Percentiles rank a stretch among this genome's conserved stretches.
Conservation (phyloP, 2,888 invertebrate genomes). For the Zygaena filipendulae region DNA sequence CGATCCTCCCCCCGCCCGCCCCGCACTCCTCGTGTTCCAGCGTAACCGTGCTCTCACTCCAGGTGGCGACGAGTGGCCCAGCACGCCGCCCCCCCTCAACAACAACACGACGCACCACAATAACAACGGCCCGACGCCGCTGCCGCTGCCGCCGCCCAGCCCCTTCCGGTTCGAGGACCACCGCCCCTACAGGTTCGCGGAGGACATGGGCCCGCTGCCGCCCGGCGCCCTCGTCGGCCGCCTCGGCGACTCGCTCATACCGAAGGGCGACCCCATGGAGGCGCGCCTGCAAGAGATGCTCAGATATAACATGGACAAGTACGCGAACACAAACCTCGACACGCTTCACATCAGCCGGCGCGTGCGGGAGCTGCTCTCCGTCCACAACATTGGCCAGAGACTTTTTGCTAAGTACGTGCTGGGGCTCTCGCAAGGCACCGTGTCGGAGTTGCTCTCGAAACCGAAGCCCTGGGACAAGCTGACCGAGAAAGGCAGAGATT, state of each 20-base stretch:
- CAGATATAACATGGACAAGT: slow-evolving; percentile 95
- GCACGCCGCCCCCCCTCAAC: slow-evolving; percentile 61
- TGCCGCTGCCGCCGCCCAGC: slow-evolving; percentile 62
- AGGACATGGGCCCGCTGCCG: slow-evolving; percentile 78
- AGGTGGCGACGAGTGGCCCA: slow-evolving; percentile 64
- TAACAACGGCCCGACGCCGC: slow-evolving; percentile 59
- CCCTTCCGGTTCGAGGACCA: slow-evolving; percentile 88
- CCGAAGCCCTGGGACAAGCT: slow-evolving; percentile 99
- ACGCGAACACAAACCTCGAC: slow-evolving; percentile 92
- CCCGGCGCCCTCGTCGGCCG: slow-evolving; percentile 87
- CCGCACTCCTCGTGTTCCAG: slow-evolving; percentile 84
- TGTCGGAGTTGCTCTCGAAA: slow-evolving; percentile 97
- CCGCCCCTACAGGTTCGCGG: slow-evolving; percentile 84
- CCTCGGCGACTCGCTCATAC: slow-evolving; percentile 89
- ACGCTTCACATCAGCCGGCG: slow-evolving; percentile 94
- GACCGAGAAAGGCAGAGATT: slow-evolving; percentile 99
- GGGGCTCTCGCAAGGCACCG: slow-evolving; percentile 96
- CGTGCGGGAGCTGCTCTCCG: slow-evolving; percentile 92
- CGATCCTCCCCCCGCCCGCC: slow-evolving; percentile 27
- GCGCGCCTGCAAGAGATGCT: slow-evolving; percentile 93
- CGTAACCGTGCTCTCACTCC: slow-evolving; percentile 60
- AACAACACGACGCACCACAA: slow-evolving; percentile 68
- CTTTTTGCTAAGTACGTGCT: slow-evolving; percentile 98
- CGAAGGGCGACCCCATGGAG: slow-evolving; percentile 94
- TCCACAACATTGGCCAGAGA: slow-evolving; percentile 98